Conservation (phyloP, 2,888 invertebrate species). For the Pogonocherus hispidulus region DNA sequence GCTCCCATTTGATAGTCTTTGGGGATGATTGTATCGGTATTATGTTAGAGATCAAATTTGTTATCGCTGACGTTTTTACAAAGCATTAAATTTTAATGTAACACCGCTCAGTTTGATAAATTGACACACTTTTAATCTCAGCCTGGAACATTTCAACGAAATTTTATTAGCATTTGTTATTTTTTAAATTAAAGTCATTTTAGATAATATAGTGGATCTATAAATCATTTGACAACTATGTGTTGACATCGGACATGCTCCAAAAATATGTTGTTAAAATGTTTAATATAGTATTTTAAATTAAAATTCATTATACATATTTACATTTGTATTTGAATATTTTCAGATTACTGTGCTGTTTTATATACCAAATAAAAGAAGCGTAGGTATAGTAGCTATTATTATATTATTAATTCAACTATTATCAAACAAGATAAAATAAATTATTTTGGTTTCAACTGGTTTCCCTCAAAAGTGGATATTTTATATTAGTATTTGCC, state of each 20-base stretch:
- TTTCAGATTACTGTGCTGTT: no score
- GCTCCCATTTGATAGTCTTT: conserved; percentile 15
- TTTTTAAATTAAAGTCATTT: background rate
- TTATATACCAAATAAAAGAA: no score
- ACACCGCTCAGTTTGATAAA: conserved; percentile 33
- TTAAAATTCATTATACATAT: no score
- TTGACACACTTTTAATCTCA: conserved; percentile 32
- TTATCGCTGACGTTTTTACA: conserved; percentile 23
- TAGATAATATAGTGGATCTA: background rate
- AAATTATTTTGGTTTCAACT: no score
- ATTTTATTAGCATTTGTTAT: conserved; percentile 1
- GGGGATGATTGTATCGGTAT: conserved; percentile 20
- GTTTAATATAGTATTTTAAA: no score
- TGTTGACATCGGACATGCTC: background rate
- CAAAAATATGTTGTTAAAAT: no score
- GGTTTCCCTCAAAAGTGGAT: no score
- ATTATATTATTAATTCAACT: no score
- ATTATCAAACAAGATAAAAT: no score
- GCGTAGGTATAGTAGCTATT: no score
- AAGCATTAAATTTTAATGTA: conserved; percentile 27
- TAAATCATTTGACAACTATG: background rate
- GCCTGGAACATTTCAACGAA: background rate
- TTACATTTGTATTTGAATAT: no score
- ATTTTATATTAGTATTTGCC: no score
- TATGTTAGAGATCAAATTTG: conserved; percentile 29